Evolutionary conservation across 2,797 vertebrate genomes (phyloP).

Genomic region (Chiloscyllium punctatum): DNA sequence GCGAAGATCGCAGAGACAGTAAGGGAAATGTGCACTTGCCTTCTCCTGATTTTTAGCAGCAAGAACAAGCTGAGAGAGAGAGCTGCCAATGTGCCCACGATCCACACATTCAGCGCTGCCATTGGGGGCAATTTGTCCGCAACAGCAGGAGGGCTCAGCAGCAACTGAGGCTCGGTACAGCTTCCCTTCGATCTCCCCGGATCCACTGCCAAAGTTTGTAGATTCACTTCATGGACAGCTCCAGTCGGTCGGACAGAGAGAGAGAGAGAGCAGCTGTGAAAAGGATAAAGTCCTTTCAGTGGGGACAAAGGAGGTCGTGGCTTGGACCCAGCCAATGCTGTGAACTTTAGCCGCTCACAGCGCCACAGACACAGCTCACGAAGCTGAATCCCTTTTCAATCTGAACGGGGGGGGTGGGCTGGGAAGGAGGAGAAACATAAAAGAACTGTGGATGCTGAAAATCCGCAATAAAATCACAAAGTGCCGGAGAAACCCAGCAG

Average conservation of each 20-base stretch:
- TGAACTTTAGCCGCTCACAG: neutral
- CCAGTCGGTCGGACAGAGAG: neutral
- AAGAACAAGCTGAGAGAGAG: neutral
- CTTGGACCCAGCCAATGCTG: neutral
- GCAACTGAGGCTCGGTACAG: no score
- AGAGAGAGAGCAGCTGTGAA: neutral
- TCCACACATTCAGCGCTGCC: neutral
- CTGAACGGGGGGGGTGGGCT: neutral
- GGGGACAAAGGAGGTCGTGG: no score
- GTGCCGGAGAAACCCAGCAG: no score
- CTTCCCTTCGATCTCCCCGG: neutral
- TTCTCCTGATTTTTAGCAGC: constrained; percentile 27
- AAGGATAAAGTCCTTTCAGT: neutral
- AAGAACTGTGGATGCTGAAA: no score
- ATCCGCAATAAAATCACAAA: no score
- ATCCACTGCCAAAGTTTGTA: neutral
- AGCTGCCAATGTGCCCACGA: neutral
- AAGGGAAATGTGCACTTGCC: neutral
- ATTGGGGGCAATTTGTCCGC: neutral
- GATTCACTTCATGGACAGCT: neutral
- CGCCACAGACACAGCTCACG: neutral
- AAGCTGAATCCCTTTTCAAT: neutral
- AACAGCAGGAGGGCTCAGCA: neutral
- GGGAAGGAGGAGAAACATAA: neutral
- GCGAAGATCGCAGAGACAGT: neutral